Percentiles rank a stretch among this genome's conserved stretches.
Conservation (phyloP, 2,888 invertebrate genomes). For the Leucozona laternaria region DNA sequence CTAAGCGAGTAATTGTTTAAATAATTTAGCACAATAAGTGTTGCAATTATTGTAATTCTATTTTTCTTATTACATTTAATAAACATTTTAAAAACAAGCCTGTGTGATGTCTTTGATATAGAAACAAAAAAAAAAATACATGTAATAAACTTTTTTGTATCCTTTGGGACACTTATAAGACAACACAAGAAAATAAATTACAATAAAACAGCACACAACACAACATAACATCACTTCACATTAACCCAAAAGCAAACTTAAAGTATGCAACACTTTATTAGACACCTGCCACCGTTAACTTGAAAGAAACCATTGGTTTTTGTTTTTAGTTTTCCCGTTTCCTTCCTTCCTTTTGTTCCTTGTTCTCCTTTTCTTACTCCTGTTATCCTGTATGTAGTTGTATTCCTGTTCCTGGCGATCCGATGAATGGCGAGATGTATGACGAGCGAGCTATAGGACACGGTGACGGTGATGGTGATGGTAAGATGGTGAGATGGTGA, state of each 20-base stretch:
- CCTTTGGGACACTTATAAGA: conserved; percentile 29
- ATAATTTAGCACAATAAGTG: conserved; percentile 50
- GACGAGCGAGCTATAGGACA: not conserved
- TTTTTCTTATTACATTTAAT: conserved; percentile 2
- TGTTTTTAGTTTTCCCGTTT: conserved; percentile 31
- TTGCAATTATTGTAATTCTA: conserved; percentile 52
- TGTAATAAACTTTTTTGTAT: not conserved
- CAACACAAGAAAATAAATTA: conserved; percentile 6
- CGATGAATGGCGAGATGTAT: not conserved
- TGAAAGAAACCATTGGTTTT: conserved; percentile 63
- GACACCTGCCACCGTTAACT: conserved; percentile 67
- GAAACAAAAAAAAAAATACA: conserved; percentile 19
- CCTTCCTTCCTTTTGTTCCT: conserved; percentile 39
- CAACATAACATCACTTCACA: conserved; percentile 32
- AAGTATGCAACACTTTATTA: conserved; percentile 55
- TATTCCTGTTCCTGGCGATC: conserved; percentile 35
- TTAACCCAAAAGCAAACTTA: conserved; percentile 53
- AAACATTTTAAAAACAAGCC: conserved; percentile 40
- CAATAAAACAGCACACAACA: not conserved
- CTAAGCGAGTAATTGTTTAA: conserved; percentile 63
- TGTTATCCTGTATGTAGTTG: not conserved
- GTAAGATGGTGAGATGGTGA: too few relatives aligned
- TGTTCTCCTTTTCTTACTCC: not conserved
- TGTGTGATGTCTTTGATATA: conserved; percentile 48
- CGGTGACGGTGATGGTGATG: too few relatives aligned